phyloP scores from a whole-genome alignment of 2,113 vertebrate species.

The Lutjanus erythropterus region DNA sequence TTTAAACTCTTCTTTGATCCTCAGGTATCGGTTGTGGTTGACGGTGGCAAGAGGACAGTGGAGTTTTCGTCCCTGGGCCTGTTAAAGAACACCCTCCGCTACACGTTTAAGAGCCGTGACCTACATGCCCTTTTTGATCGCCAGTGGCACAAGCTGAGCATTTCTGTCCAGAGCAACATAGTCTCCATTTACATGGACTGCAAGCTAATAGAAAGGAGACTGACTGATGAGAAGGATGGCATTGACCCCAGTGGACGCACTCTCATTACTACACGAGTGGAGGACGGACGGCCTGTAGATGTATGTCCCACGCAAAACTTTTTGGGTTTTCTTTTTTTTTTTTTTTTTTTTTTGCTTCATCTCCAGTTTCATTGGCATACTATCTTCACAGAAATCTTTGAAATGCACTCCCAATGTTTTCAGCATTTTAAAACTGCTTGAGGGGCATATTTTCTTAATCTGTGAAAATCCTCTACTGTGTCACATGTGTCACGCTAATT shows the following conservation, averaged over 20 bases:
- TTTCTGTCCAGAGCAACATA: slow-evolving; percentile 87
- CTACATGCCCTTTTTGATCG: slow-evolving; percentile 94
- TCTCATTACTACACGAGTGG: slow-evolving; percentile 89
- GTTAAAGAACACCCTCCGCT: slow-evolving; percentile 87
- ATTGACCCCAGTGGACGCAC: slow-evolving; percentile 88
- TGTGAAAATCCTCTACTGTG: slow-evolving; percentile 44
- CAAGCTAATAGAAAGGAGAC: slow-evolving; percentile 89
- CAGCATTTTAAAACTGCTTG: not conserved
- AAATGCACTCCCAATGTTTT: not conserved
- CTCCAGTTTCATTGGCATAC: not conserved
- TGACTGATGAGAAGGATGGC: slow-evolving; percentile 84
- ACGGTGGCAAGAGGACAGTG: slow-evolving; percentile 91
- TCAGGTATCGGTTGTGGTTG: slow-evolving; percentile 91
- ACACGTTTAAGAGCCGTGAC: slow-evolving; percentile 93
- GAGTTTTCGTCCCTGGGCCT: slow-evolving; percentile 89
- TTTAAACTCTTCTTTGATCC: not conserved
- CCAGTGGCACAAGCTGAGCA: slow-evolving; percentile 95
- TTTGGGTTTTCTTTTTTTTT: too few relatives aligned
- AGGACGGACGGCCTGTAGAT: slow-evolving; percentile 94
- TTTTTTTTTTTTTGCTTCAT: not conserved
- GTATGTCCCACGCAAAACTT: slow-evolving; percentile 86
- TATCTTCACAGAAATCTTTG: not conserved
- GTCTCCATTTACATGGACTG: slow-evolving; percentile 95
- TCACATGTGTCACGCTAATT: slow-evolving; percentile 1
- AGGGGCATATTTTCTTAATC: slow-evolving; percentile 30